phyloP scores from a whole-genome alignment of 2,888 invertebrate genomes.

The Tholera decimalis region DNA sequence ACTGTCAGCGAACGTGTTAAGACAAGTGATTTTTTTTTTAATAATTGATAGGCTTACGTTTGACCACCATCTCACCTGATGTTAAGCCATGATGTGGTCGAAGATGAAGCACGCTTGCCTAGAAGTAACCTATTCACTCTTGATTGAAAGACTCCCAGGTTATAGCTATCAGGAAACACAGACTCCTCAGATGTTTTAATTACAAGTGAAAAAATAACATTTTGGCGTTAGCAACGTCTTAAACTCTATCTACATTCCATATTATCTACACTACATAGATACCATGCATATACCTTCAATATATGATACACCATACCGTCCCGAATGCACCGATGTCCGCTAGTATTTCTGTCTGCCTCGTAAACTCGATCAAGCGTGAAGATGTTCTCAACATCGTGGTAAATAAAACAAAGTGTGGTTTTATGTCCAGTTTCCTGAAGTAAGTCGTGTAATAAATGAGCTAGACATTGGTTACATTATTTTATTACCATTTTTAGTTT shows the following conservation, averaged over 20 bases:
- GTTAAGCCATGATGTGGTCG: too few species aligned
- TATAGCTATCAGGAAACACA: too few species aligned
- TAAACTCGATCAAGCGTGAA: constrained; percentile 50
- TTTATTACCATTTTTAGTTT: constrained; percentile 10
- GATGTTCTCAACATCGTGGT: constrained; percentile 44
- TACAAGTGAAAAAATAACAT: too few species aligned
- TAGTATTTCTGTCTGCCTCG: constrained; percentile 53
- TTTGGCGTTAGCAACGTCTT: too few species aligned
- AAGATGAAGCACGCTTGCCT: too few species aligned
- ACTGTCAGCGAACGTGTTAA: too few species aligned
- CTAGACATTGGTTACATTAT: constrained; percentile 20
- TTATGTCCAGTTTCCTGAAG: constrained; percentile 47
- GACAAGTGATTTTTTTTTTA: too few species aligned
- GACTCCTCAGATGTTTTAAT: too few species aligned
- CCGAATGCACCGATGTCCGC: constrained; percentile 36
- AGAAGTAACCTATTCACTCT: too few species aligned
- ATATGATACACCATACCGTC: constrained; percentile 8
- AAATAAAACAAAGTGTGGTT: constrained; percentile 51
- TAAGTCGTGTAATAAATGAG: constrained; percentile 19
- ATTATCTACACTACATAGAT: background rate
- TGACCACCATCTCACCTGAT: too few species aligned
- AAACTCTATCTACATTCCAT: background rate
- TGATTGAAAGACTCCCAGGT: too few species aligned
- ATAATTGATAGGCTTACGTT: too few species aligned
- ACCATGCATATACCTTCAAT: constrained; percentile 5